Conservation (phyloP, 2,113 vertebrate species). For the Plecotus auritus region DNA sequence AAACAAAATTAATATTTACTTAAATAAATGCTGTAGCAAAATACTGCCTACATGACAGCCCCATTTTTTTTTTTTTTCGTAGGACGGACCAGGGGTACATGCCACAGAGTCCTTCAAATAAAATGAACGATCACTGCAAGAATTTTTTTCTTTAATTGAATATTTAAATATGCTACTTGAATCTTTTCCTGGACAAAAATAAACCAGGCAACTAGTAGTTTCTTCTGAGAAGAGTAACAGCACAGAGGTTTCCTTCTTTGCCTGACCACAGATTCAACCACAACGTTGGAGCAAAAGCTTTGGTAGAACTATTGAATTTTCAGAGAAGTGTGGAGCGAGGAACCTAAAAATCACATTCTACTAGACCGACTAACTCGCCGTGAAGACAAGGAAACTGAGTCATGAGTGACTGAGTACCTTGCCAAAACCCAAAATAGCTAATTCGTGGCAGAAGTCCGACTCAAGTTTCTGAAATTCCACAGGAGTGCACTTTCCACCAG, state of each 20-base stretch:
- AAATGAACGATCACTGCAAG: background rate
- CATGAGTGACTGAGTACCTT: background rate
- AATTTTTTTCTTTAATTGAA: background rate
- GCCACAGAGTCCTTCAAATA: background rate
- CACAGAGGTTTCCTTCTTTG: background rate
- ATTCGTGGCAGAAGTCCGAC: background rate
- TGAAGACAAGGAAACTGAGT: constrained; percentile 42
- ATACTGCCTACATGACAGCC: background rate
- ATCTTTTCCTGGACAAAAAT: constrained; percentile 21
- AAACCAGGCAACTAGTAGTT: background rate
- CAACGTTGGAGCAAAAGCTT: background rate
- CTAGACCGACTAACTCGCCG: background rate
- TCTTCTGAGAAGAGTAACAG: background rate
- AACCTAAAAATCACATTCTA: background rate
- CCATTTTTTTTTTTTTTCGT: background rate
- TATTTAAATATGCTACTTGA: background rate
- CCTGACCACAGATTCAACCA: background rate
- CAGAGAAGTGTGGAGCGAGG: background rate
- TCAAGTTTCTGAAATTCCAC: constrained; percentile 3
- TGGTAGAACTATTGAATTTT: background rate
- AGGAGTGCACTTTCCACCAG: background rate
- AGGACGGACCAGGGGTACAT: background rate
- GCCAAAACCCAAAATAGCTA: background rate
- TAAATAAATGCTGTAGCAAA: background rate
- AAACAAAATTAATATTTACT: background rate